A percentile compares a stretch with the other conserved stretches of the same genome.
Evolutionary conservation across 2,888 invertebrate species (phyloP).

Genomic region (Oscheius myriophilus): DNA sequence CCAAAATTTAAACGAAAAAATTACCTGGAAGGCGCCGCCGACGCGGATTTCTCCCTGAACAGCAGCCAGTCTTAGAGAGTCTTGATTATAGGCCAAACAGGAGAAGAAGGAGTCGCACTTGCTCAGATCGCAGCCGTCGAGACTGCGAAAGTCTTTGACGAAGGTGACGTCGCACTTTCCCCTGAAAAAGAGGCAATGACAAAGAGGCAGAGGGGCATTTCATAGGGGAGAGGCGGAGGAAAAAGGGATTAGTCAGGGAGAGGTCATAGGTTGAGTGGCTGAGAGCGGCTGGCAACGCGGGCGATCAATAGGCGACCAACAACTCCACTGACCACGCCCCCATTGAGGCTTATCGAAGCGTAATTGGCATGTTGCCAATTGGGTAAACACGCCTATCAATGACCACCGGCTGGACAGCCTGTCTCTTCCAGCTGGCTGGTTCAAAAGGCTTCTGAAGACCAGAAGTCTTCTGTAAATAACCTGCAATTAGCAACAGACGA

Average conservation of each 20-base stretch:
- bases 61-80: conserved; percentile 75
- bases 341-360: conserved; percentile 29
- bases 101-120: conserved; percentile 74
- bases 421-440: too few relatives aligned
- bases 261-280: conserved; percentile 26
- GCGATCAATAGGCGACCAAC: conserved; percentile 22
- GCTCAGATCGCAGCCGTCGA: conserved; percentile 72
- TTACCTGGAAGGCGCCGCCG: conserved; percentile 76
- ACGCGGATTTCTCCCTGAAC: conserved; percentile 77
- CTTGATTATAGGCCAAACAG: conserved; percentile 75
- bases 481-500: too few relatives aligned
- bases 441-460: too few relatives aligned
- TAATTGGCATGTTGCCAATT: conserved; percentile 28
- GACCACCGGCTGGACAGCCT: too few relatives aligned
- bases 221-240: conserved; percentile 8
- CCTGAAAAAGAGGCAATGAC: conserved; percentile 66
- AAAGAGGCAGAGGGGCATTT: conserved; percentile 3
- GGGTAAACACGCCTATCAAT: neutral
- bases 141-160: conserved; percentile 73
- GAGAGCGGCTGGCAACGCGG: conserved; percentile 22
- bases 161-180: conserved; percentile 75
- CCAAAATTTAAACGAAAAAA: neutral
- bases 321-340: conserved; percentile 28
- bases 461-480: too few relatives aligned
- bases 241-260: neutral